Percentiles rank a stretch among this genome's conserved stretches.
Conservation (phyloP, 2,113 vertebrate species). For the Haemorhous mexicanus region DNA sequence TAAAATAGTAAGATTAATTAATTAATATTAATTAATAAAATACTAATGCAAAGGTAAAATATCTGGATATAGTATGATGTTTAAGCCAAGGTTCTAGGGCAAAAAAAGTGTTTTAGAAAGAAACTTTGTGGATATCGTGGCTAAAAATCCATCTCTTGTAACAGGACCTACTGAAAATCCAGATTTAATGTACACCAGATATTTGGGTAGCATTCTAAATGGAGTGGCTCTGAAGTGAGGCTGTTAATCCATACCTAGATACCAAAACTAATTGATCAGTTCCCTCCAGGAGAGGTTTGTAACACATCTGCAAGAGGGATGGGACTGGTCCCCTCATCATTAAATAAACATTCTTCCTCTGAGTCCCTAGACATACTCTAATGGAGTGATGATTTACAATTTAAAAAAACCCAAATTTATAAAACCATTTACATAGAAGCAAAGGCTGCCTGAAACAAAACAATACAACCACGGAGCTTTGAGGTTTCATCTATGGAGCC, state of each 20-base stretch:
- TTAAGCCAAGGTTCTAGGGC: neutral
- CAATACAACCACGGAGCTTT: neutral
- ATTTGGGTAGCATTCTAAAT: neutral
- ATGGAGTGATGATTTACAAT: neutral
- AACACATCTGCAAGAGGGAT: neutral
- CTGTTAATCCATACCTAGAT: neutral
- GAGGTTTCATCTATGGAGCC: neutral
- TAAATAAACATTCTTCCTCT: neutral
- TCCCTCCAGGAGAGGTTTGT: neutral
- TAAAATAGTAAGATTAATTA: neutral
- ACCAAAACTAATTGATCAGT: neutral
- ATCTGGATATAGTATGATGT: neutral
- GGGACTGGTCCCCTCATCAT: neutral
- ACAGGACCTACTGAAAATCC: neutral
- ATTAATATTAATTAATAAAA: neutral
- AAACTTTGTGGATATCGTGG: neutral
- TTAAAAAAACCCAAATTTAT: neutral
- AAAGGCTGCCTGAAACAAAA: neutral
- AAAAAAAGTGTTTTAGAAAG: neutral
- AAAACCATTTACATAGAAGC: neutral
- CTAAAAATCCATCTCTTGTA: neutral
- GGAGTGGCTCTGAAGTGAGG: neutral
- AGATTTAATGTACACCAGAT: rapidly evolving
- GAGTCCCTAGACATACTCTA: neutral
- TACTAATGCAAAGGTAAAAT: neutral